phyloP scores from a whole-genome alignment of 2,797 vertebrate genomes.

The Rhabdophis nuchalis region DNA sequence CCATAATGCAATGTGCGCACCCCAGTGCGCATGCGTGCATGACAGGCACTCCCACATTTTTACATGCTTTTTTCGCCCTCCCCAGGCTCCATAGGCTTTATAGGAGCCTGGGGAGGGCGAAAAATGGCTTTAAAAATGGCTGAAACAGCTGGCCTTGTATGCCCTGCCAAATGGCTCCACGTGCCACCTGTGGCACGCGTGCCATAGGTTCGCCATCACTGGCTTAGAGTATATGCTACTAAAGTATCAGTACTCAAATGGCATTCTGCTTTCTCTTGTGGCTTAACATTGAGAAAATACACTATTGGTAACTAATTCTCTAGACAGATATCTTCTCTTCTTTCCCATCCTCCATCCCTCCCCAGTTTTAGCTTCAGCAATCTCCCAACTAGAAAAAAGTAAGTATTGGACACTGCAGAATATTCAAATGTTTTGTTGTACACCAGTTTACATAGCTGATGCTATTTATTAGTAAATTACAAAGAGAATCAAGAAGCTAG shows the following conservation, averaged over 20 bases:
- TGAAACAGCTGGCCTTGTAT: too few relatives aligned
- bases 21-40: too few relatives aligned
- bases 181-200: too few relatives aligned
- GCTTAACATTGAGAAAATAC: background rate
- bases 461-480: background rate
- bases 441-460: background rate
- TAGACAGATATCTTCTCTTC: background rate
- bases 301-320: background rate
- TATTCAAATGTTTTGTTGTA: background rate
- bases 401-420: background rate
- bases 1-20: too few relatives aligned
- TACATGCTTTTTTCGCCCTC: too few relatives aligned
- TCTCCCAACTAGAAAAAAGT: background rate
- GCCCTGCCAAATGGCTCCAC: too few relatives aligned
- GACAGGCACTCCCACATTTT: too few relatives aligned
- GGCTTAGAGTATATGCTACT: constrained; percentile 22
- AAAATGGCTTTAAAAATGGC: too few relatives aligned
- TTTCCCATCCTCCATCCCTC: background rate
- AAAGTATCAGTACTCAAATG: constrained; percentile 8
- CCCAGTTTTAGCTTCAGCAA: background rate
- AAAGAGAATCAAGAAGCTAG: background rate
- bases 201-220: too few relatives aligned
- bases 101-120: too few relatives aligned
- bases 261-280: background rate
- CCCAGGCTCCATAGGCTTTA: too few relatives aligned